These are phyloP conservation scores for Platysternon megacephalum DNA, from an alignment of 2,113 vertebrate genomes.

Conservation along the genomic window DNA sequence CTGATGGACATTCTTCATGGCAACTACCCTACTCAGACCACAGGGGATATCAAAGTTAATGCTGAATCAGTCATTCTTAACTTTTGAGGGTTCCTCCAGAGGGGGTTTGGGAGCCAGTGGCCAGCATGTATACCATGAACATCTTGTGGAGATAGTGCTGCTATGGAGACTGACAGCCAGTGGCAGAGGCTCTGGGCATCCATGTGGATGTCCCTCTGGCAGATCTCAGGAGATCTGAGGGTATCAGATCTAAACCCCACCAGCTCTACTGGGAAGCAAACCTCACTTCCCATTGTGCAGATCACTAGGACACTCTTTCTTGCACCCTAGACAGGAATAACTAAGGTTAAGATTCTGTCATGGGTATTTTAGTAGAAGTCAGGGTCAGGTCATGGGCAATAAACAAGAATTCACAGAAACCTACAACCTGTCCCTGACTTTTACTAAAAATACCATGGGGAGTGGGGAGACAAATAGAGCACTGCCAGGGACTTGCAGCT, in stretches of 20 bases:
- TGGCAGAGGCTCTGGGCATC: fast-evolving
- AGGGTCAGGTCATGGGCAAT: too few relatives aligned
- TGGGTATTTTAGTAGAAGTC: too few relatives aligned
- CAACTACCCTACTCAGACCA: neutral
- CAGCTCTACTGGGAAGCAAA: fast-evolving
- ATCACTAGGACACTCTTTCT: constrained; percentile 27
- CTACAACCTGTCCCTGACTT: too few relatives aligned
- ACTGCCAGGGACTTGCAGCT: too few relatives aligned
- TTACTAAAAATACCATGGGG: too few relatives aligned
- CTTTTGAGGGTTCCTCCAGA: neutral
- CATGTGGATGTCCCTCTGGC: fast-evolving
- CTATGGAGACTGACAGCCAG: neutral
- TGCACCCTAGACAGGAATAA: constrained; percentile 44
- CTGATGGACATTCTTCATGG: neutral
- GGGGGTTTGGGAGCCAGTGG: neutral
- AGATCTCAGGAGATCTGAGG: neutral
- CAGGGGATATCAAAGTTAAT: neutral
- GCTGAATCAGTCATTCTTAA: neutral
- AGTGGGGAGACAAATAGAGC: too few relatives aligned
- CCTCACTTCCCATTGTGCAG: constrained; percentile 38
- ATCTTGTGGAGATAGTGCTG: neutral
- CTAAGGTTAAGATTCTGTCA: neutral
- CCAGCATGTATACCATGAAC: fast-evolving
- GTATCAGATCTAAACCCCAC: neutral
- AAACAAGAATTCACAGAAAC: too few relatives aligned